Evolutionary conservation across 1,140 invertebrate species (phyloP), one percentile per base, ranked within the genome.

Genomic region (Bacillus rossius): DNA sequence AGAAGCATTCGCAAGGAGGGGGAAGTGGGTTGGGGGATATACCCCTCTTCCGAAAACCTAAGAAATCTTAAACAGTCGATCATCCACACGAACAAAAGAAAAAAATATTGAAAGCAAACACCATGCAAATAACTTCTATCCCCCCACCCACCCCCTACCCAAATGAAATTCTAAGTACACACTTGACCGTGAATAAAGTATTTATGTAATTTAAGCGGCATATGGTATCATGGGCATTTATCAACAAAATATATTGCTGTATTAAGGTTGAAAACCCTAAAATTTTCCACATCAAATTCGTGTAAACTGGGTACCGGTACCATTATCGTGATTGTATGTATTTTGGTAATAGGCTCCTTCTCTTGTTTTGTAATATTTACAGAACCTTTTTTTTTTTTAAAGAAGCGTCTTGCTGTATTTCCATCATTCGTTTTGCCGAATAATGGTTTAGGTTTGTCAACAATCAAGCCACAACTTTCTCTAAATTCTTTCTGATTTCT

Each of bases 181-280:
- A n/a, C n/a, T n/a, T n/a, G n/a, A 34, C 10, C 29, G 29, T 34
- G 29, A 34, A 34, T 65, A 8, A 73, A 51, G 26, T 70, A 54
- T 68, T 69, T 71, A 43, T 74, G 71, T 8, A 73, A 45, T 17
- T 63, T 63, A 29, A 66, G 51, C 29, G 69, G 65, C 66, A 74
- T 72, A 16, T 57, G 54, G 59, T 66, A 67, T 66, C 67, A 72
- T n/a, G 29, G 29, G 29, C 10, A 34, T 10, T 34, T 34, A 20
- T 49, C 29, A n/a, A 61, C 57, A 47, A 57, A 70, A 22, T 62
- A 37, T 62, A 53, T 42, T 45, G 62, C 61, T 50, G 64, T 69
- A 63, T 66, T 59, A 42, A 49, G 51, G 22, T 56, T 55, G 52
- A 61, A 72, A 34, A 61, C 29, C 10, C 60, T 23, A 55, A 63